A percentile compares a stretch with the other conserved stretches of the same genome.
Evolutionary conservation across 2,113 vertebrate genomes (phyloP).

Genomic region (Microcebus murinus): DNA sequence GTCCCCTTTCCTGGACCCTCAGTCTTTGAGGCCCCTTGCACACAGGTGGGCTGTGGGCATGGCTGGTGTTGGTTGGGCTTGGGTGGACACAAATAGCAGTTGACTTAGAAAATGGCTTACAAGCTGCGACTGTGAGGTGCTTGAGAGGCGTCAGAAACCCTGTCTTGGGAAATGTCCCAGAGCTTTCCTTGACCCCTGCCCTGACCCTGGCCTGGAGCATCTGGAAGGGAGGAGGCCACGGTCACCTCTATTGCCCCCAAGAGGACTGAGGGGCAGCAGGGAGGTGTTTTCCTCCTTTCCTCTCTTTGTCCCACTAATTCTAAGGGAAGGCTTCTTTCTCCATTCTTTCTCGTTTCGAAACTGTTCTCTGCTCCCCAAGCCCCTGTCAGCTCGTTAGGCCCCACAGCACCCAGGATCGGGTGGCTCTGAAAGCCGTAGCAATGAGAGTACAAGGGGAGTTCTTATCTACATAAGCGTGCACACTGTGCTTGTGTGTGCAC

Average conservation of each 20-base stretch:
- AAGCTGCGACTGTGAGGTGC: not conserved
- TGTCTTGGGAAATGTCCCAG: not conserved
- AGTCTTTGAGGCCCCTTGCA: not conserved
- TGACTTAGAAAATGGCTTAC: not conserved
- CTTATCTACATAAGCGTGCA: not conserved
- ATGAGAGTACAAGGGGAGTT: not conserved
- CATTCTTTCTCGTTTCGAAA: not conserved
- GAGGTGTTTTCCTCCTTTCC: not conserved
- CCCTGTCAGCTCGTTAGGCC: not conserved
- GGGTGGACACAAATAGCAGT: not conserved
- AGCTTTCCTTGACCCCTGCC: not conserved
- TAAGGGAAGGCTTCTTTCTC: not conserved
- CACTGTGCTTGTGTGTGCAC: not conserved
- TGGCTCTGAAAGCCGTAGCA: not conserved
- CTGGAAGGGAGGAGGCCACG: slow-evolving; percentile 4
- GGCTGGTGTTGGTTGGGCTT: not conserved
- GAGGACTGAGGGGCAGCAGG: not conserved
- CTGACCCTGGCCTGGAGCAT: slow-evolving; percentile 8
- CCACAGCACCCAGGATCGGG: not conserved
- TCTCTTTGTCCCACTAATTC: not conserved
- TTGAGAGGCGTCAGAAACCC: not conserved
- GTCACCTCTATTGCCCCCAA: not conserved
- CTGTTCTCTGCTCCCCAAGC: not conserved
- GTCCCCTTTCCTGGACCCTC: not conserved
- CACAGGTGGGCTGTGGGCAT: not conserved